Conservation (phyloP, 2,797 vertebrate genomes). For the Lophotriccus pileatus region DNA sequence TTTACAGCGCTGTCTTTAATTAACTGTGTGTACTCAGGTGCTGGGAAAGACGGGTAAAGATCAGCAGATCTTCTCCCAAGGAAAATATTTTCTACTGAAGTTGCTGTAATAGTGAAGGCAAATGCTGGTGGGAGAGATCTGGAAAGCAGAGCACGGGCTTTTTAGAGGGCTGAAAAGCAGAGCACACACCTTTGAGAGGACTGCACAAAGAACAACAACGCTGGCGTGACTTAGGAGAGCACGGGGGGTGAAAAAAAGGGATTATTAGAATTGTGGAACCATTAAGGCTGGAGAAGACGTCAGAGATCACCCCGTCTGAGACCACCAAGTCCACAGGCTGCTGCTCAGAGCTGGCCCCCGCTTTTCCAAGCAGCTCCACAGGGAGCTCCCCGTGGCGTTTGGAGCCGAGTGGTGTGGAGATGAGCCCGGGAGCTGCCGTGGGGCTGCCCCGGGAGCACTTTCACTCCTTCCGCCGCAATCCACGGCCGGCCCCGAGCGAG, state of each 20-base stretch:
- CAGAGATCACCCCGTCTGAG: not conserved
- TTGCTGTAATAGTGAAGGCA: not conserved
- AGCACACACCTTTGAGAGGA: not conserved
- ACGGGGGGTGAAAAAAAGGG: accelerated
- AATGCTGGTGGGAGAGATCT: not conserved
- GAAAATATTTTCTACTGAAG: slow-evolving; percentile 46
- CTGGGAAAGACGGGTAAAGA: slow-evolving; percentile 11
- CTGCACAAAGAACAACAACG: not conserved
- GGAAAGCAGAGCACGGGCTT: not conserved
- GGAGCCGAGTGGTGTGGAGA: not conserved
- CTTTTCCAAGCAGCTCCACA: not conserved
- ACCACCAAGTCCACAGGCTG: accelerated
- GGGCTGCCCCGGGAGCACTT: slow-evolving; percentile 44
- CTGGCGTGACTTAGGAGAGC: not conserved
- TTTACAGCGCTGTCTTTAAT: not conserved
- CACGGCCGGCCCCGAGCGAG: not conserved
- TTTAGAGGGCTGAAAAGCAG: not conserved
- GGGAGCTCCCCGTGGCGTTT: not conserved
- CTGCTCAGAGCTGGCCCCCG: not conserved
- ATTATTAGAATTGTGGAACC: not conserved
- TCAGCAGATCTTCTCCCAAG: slow-evolving; percentile 44
- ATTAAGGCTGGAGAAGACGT: not conserved
- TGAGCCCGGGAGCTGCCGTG: not conserved
- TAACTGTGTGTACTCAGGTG: slow-evolving; percentile 57
- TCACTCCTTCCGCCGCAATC: slow-evolving; percentile 73